Percentiles rank a stretch among this genome's conserved stretches.
These are phyloP conservation scores for Ectemnius lituratus DNA, from an alignment of 2,888 invertebrate genomes.

Conservation along the genomic window DNA sequence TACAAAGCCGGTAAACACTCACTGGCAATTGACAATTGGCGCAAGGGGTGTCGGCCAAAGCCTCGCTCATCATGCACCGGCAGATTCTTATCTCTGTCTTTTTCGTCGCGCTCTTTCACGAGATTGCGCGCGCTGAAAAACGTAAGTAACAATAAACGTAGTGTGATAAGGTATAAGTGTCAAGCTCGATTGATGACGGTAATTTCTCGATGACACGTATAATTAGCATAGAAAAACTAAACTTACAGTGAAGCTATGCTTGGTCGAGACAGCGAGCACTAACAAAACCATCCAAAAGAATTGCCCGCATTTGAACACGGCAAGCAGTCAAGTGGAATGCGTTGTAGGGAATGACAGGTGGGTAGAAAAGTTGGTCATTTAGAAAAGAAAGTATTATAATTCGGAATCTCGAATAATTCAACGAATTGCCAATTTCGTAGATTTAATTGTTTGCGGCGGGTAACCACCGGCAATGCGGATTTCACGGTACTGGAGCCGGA, in stretches of 20 bases:
- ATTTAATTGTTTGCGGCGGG: slow-evolving; percentile 88
- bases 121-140: slow-evolving; percentile 24
- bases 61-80: slow-evolving; percentile 39
- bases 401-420: background rate
- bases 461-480: slow-evolving; percentile 89
- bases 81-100: slow-evolving; percentile 9
- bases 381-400: slow-evolving; percentile 1
- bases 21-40: background rate
- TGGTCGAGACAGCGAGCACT: slow-evolving; percentile 83
- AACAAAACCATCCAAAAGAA: slow-evolving; percentile 82
- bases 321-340: slow-evolving; percentile 83
- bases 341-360: slow-evolving; percentile 86
- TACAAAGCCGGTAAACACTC: background rate
- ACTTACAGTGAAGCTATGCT: slow-evolving; percentile 79
- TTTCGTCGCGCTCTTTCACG: slow-evolving; percentile 19
- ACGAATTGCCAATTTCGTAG: slow-evolving; percentile 76
- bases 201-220: background rate
- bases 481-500: slow-evolving; percentile 91
- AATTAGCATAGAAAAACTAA: background rate
- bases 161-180: background rate
- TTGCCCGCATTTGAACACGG: slow-evolving; percentile 79
- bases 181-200: no score
- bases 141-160: slow-evolving; percentile 41
- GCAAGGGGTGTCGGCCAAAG: background rate
- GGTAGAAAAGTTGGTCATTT: slow-evolving; percentile 50